Conservation (phyloP, 2,113 vertebrate genomes). For the Oryzias celebensis region DNA sequence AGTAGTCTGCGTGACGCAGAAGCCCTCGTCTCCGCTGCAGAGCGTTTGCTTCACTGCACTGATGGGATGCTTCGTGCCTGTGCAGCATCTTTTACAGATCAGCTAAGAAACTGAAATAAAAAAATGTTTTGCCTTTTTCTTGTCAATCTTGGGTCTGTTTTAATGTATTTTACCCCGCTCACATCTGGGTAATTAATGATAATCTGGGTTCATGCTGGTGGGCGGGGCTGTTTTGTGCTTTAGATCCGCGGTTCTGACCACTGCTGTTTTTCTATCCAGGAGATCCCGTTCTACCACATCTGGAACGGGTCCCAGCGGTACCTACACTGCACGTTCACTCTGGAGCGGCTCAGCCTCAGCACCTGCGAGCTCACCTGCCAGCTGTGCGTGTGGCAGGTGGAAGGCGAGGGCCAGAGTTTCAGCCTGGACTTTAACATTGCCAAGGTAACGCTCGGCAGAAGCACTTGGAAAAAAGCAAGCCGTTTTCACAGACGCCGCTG, state of each 20-base stretch:
- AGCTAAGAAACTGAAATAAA: neutral
- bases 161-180: neutral
- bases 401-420: conserved; percentile 97
- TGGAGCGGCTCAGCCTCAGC: conserved; percentile 92
- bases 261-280: conserved; percentile 72
- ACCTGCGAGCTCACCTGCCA: conserved; percentile 96
- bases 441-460: conserved; percentile 80
- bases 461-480: neutral
- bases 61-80: conserved; percentile 11
- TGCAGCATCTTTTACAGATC: conserved; percentile 6
- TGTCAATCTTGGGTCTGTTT: conserved; percentile 28
- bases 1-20: conserved; percentile 20
- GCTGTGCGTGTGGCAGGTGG: conserved; percentile 99
- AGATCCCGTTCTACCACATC: conserved; percentile 98
- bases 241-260: conserved; percentile 41
- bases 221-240: conserved; percentile 36
- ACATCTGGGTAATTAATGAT: conserved; percentile 53
- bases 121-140: neutral
- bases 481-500: neutral
- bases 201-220: conserved; percentile 18
- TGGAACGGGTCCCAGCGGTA: conserved; percentile 94
- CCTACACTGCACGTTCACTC: conserved; percentile 95
- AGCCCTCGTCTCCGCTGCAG: conserved; percentile 10
- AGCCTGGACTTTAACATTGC: conserved; percentile 92
- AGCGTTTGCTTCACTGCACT: conserved; percentile 16